Evolutionary conservation across 2,113 vertebrate genomes (phyloP).

Genomic region (Tragelaphus scriptus): DNA sequence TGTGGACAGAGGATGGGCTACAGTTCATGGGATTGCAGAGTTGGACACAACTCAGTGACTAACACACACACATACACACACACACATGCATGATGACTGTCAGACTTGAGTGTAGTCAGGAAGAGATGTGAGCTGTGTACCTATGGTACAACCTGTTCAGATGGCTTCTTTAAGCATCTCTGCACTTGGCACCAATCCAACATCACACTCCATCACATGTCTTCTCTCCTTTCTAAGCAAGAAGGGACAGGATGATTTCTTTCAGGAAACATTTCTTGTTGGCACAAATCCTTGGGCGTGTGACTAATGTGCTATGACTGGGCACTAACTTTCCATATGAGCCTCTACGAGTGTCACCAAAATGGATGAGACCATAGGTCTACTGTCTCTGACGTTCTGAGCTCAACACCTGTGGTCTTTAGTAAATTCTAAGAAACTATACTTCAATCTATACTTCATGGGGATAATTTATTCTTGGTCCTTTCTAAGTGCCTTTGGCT

Average conservation of each 20-base stretch:
- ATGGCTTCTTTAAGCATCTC: background rate
- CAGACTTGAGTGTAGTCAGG: background rate
- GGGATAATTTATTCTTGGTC: background rate
- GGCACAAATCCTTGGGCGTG: background rate
- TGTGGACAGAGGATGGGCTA: background rate
- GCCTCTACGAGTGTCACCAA: background rate
- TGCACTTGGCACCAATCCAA: background rate
- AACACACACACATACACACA: background rate
- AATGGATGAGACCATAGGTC: background rate
- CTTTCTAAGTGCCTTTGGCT: background rate
- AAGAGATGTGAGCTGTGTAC: background rate
- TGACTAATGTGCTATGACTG: background rate
- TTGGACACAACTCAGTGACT: background rate
- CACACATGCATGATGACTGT: background rate
- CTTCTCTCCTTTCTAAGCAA: background rate
- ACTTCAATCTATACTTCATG: background rate
- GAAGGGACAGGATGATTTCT: background rate
- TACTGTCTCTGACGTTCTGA: background rate
- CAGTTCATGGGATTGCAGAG: background rate
- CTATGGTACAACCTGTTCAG: background rate
- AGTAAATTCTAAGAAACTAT: background rate
- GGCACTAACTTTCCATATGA: background rate
- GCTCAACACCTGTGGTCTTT: background rate
- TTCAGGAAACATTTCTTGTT: background rate
- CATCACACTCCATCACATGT: no score